Evolutionary conservation across 2,113 vertebrate genomes (phyloP), one percentile per base, ranked within the genome.

Genomic region (Phyllostomus hastatus): DNA sequence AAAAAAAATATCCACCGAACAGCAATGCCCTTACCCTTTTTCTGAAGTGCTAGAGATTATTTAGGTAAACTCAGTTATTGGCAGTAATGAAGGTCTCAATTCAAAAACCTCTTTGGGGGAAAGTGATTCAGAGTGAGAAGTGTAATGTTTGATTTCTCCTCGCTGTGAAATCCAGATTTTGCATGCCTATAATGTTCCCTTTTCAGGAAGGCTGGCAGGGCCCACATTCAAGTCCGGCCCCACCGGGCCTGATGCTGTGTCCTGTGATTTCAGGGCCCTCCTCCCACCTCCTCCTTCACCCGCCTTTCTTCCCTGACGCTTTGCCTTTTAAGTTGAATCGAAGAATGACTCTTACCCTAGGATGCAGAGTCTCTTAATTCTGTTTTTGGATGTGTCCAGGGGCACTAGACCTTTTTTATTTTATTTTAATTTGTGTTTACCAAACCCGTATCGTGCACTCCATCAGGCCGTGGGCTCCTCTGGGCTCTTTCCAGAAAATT

Each of bases 401-500:
- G 54, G 59, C 72, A 95, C 73, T 87, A 52, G 15, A 67, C 6
- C 2, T 48, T 72, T 98, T 97, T 97, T 90, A 94, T 91, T 95
- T 95, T 89, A 92, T 92, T 95, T 97, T 96, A 88, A 89, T 95
- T 95, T 95, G 28, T 97, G 76, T 96, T 98, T 97, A 96, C 87
- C 48, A 93, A 97, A 61, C 28, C 48, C 22, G 76, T 91, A 95
- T 97, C 96, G 52, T 78, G 67, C 35, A 61, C 94, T 96, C 89
- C 91, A 88, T 64, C 19, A 35, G 89, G 86, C 95, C 90, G 83
- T 85, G 70, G 94, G 83, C 57, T 94, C 72, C 75, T 93, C 91
- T 97, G 97, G 93, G 93, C 22, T 89, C 83, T 85, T 96, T 97
- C 97, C 97, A 96, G 97, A 97, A 98, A 98, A 98, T 97, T 98